Base-by-base conservation (phyloP, 2,888 invertebrate species). In the Mystacides longicornis region DNA sequence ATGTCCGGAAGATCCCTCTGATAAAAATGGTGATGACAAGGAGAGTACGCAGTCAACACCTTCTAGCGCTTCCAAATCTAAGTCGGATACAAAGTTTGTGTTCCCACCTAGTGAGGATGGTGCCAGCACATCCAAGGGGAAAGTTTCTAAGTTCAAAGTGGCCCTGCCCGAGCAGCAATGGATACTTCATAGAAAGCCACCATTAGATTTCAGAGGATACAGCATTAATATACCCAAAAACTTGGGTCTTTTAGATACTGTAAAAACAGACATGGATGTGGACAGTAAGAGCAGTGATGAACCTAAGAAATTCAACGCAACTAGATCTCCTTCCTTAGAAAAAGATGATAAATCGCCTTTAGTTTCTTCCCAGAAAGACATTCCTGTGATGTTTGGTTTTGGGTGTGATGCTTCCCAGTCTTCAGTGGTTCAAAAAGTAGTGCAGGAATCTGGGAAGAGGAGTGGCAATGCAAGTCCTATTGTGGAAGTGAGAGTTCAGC, bases 341-440 rank as follows among this genome's bases (percentile, higher is more conserved):
- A 76, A 75, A 62, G 77, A 77, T 73, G 77, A 77, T 2, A 76
- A 74, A 55, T 73, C 74, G 0, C 77, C 77, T 5, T 74, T 76
- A 55, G 58, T 71, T 11, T 60, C 62, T 56, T 46, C 52, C 14
- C 71, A 71, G 47, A 64, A 67, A 3, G 72, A 70, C 31, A 69
- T 69, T 27, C 51, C 58, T 18, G 66, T 66, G 49, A 74, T 75
- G 5, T 77, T 77, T 61, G 75, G 72, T 0, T 77, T 76, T 59
- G 52, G 49, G 16, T 50, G 33, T 16, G 55, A 59, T 16, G 45
- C 43, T 21, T 27, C 53, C n/a, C 37, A 37, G 14, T 37, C 37
- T 37, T 27, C 7, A 7, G 37, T 37, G 16, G 37, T 14, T 14
- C 37, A 37, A 16, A 27, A 5, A 27, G 54, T 51, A 22, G 70